These are phyloP conservation scores for Euzetes globulus DNA, from an alignment of 2,888 invertebrate species.

Conservation along the genomic window DNA sequence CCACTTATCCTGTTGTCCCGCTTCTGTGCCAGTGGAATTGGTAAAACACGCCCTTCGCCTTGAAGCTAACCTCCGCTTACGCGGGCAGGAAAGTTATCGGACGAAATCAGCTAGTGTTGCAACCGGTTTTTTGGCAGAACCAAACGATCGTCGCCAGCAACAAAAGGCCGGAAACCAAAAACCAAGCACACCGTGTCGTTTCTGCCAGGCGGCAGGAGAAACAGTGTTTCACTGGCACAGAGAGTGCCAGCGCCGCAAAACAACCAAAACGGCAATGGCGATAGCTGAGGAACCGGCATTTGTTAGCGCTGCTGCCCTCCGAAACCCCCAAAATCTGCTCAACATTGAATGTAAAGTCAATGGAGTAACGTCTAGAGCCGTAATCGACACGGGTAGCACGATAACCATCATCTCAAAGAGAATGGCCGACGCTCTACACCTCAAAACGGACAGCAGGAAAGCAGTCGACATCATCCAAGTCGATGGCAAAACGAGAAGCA, in stretches of 20 bases:
- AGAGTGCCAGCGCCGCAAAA: not conserved
- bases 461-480: not conserved
- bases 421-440: not conserved
- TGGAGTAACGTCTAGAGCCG: not conserved
- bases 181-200: not conserved
- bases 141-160: too few species aligned
- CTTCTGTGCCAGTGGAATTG: not conserved
- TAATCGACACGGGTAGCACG: constrained; percentile 20
- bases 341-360: not conserved
- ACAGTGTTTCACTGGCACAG: not conserved
- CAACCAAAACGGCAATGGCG: too few species aligned
- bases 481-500: not conserved
- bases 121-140: too few species aligned
- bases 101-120: too few species aligned
- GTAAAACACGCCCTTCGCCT: not conserved
- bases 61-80: not conserved
- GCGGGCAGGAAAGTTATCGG: too few species aligned
- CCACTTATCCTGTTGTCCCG: not conserved
- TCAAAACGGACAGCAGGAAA: not conserved
- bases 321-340: too few species aligned
- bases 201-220: not conserved
- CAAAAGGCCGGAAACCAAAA: too few species aligned
- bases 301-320: too few species aligned
- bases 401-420: not conserved
- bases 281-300: too few species aligned